Conservation (phyloP, 2,113 vertebrate genomes). For the Sula dactylatra region DNA sequence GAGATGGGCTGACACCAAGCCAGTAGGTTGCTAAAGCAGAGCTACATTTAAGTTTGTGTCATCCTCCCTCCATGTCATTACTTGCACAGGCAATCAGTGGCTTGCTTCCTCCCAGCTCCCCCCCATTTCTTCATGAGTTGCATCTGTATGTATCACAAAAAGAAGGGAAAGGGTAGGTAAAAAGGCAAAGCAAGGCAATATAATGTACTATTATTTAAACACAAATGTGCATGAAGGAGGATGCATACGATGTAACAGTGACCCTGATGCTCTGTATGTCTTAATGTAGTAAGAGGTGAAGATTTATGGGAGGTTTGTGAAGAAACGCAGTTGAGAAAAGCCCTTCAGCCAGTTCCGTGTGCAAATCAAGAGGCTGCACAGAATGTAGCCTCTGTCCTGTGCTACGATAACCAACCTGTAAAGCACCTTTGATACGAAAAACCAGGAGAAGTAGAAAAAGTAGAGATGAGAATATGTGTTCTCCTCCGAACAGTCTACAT, state of each 20-base stretch:
- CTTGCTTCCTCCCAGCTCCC: neutral
- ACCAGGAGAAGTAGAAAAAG: neutral
- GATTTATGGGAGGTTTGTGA: neutral
- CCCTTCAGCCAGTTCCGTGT: neutral
- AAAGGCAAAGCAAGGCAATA: neutral
- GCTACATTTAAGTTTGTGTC: neutral
- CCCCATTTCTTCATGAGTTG: neutral
- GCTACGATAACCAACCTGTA: neutral
- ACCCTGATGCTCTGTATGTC: neutral
- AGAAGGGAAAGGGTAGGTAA: neutral
- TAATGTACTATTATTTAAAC: neutral
- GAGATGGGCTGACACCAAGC: neutral
- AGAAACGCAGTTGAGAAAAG: neutral
- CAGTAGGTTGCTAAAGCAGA: neutral
- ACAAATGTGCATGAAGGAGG: neutral
- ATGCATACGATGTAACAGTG: neutral
- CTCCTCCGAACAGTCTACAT: neutral
- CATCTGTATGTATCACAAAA: neutral
- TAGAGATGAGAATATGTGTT: neutral
- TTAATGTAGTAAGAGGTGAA: neutral
- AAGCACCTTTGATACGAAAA: neutral
- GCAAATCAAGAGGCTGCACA: neutral
- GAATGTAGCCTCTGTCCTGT: neutral
- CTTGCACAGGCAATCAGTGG: neutral
- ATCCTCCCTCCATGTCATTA: neutral